Conservation (phyloP, 2,888 invertebrate genomes). For the Drosophila limbata region DNA sequence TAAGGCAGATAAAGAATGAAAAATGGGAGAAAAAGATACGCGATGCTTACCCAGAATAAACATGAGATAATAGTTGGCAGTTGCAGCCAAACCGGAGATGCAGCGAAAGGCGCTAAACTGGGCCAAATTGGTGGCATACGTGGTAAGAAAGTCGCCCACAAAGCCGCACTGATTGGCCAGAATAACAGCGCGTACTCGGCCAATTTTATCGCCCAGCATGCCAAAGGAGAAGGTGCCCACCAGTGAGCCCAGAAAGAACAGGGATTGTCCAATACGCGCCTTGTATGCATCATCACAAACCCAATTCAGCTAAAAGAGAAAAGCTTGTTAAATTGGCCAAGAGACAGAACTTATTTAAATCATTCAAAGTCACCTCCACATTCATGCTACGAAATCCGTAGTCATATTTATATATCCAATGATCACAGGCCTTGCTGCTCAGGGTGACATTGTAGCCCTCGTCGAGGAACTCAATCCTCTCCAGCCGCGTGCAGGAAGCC, state of each 20-base stretch:
- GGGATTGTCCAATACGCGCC: slow-evolving; percentile 87
- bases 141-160: slow-evolving; percentile 86
- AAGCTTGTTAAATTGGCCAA: not conserved
- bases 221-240: slow-evolving; percentile 87
- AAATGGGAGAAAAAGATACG: slow-evolving; percentile 38
- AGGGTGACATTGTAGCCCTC: slow-evolving; percentile 58
- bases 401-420: slow-evolving; percentile 87
- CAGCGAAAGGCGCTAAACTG: slow-evolving; percentile 86
- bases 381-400: slow-evolving; percentile 87
- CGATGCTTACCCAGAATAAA: slow-evolving; percentile 87
- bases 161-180: slow-evolving; percentile 86
- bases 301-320: slow-evolving; percentile 43
- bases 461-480: slow-evolving; percentile 48
- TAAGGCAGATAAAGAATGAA: slow-evolving; percentile 10
- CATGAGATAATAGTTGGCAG: slow-evolving; percentile 87
- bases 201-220: slow-evolving; percentile 86
- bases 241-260: slow-evolving; percentile 87
- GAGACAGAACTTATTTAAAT: not conserved
- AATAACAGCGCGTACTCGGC: slow-evolving; percentile 86
- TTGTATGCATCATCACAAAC: slow-evolving; percentile 87
- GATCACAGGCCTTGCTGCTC: slow-evolving; percentile 82
- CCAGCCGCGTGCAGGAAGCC: slow-evolving; percentile 78
- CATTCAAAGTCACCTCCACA: slow-evolving; percentile 86
- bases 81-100: slow-evolving; percentile 87
- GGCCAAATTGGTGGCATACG: slow-evolving; percentile 85